Conservation (phyloP, 1,140 invertebrate genomes). For the Halictus rubicundus region DNA sequence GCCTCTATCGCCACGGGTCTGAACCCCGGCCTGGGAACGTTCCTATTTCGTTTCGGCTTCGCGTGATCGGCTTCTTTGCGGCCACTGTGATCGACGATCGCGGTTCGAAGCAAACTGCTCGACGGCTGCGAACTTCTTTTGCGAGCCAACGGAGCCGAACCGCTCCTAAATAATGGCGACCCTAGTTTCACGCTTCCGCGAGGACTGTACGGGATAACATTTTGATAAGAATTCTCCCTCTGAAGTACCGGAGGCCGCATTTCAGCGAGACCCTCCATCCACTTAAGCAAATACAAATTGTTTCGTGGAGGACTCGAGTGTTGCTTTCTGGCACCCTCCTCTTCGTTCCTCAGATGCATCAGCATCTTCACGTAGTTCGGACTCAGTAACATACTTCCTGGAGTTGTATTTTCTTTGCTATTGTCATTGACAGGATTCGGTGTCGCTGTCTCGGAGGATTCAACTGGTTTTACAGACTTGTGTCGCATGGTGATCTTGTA, state of each 20-base stretch:
- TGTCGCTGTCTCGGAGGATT: neutral
- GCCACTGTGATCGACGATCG: neutral
- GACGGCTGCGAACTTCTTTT: neutral
- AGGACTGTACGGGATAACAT: neutral
- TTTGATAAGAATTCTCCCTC: neutral
- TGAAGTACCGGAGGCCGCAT: constrained; percentile 46
- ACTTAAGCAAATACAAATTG: neutral
- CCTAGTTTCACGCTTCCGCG: neutral
- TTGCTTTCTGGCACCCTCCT: neutral
- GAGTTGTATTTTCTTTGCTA: neutral
- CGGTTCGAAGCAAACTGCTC: constrained; percentile 7
- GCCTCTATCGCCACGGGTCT: neutral
- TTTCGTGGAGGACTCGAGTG: neutral
- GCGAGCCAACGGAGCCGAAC: neutral
- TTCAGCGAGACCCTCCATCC: constrained; percentile 27
- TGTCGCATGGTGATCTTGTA: constrained; percentile 49
- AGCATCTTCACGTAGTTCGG: constrained; percentile 52
- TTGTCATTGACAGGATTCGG: neutral
- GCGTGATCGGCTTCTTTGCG: constrained; percentile 13
- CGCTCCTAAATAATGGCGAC: too few relatives aligned
- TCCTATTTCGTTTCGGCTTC: constrained; percentile 5
- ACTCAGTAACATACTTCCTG: neutral
- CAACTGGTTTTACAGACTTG: neutral
- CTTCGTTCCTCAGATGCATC: constrained; percentile 39
- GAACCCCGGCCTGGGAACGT: constrained; percentile 7